Conservation (phyloP, 2,797 vertebrate genomes). For the Macroramphosus scolopax region DNA sequence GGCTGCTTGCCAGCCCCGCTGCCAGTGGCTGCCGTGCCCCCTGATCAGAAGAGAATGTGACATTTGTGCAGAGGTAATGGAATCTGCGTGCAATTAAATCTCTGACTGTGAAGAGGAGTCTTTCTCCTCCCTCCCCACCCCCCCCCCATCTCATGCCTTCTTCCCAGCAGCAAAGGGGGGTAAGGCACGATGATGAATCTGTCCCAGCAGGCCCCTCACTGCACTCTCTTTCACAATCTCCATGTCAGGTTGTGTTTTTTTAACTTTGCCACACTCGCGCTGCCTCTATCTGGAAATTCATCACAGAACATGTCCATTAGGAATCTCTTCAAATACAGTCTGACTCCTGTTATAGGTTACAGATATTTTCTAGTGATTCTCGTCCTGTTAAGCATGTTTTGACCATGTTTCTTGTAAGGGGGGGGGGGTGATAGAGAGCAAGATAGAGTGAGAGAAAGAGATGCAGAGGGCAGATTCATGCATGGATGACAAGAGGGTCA, state of each 20-base stretch:
- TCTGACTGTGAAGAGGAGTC: conserved; percentile 84
- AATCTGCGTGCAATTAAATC: conserved; percentile 90
- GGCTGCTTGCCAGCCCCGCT: conserved; percentile 81
- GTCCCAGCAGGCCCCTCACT: conserved; percentile 78
- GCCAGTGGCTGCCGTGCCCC: conserved; percentile 84
- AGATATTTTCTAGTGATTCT: conserved; percentile 74
- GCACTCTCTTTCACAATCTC: conserved; percentile 77
- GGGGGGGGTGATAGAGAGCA: conserved; percentile 1
- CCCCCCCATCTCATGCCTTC: conserved; percentile 53
- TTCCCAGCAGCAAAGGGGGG: conserved; percentile 70
- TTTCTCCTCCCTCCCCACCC: conserved; percentile 68
- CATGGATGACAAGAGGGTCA: conserved; percentile 57
- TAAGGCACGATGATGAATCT: conserved; percentile 78
- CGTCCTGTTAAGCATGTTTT: conserved; percentile 29
- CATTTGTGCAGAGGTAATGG: conserved; percentile 94
- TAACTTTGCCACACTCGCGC: conserved; percentile 75
- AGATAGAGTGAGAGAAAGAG: conserved; percentile 14
- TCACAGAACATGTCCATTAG: conserved; percentile 85
- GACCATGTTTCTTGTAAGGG: background rate
- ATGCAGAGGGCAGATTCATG: conserved; percentile 56
- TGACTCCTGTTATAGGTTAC: conserved; percentile 85
- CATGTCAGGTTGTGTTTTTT: conserved; percentile 83
- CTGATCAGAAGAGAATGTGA: conserved; percentile 93
- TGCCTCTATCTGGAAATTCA: conserved; percentile 83
- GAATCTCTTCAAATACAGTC: conserved; percentile 77